Conservation (phyloP, 2,113 vertebrate species). For the Corynorhinus townsendii region DNA sequence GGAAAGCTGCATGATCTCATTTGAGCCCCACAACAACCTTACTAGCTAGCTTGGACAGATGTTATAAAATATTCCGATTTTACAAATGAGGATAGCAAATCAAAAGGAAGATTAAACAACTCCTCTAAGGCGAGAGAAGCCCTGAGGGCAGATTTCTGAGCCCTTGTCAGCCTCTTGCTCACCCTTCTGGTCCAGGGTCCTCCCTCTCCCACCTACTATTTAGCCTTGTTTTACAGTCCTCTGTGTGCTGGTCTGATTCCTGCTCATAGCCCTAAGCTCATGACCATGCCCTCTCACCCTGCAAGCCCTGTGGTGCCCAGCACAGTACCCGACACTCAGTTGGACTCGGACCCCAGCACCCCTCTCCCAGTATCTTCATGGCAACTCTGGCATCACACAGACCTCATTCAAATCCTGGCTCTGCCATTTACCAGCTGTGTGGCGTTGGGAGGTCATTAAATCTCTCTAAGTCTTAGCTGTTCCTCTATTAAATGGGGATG, state of each 20-base stretch:
- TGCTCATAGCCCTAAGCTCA: not conserved
- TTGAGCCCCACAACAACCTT: not conserved
- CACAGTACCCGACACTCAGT: not conserved
- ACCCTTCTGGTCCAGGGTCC: fast-evolving
- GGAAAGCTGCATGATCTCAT: not conserved
- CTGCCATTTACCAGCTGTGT: not conserved
- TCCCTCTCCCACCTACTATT: not conserved
- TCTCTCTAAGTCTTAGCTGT: not conserved
- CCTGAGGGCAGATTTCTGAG: not conserved
- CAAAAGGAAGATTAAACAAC: not conserved
- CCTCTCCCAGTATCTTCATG: not conserved
- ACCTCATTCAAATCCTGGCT: not conserved
- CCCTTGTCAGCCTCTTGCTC: not conserved
- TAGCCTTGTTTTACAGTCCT: not conserved
- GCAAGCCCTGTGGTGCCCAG: not conserved
- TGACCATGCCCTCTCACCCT: not conserved
- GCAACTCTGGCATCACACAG: not conserved
- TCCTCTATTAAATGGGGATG: not conserved
- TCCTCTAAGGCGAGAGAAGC: not conserved
- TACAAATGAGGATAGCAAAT: not conserved
- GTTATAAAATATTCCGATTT: not conserved
- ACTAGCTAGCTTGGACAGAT: not conserved
- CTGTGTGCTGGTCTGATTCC: not conserved
- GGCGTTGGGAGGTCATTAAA: not conserved
- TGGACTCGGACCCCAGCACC: not conserved